Conservation (phyloP, 1,140 invertebrate species). For the Drosophila nigromelanica region DNA sequence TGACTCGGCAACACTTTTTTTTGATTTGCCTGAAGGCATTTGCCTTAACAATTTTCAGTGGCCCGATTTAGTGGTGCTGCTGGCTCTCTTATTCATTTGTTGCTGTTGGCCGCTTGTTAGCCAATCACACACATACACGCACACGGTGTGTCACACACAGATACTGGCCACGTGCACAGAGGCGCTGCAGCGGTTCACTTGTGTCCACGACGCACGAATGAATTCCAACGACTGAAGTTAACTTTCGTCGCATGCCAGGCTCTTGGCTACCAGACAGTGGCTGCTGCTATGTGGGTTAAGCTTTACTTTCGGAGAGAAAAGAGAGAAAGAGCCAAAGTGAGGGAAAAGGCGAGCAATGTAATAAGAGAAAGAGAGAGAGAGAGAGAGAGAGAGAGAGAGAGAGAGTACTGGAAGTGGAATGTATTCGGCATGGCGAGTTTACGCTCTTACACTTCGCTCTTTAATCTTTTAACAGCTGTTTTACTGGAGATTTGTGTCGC, state of each 20-base stretch:
- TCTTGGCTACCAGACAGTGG: constrained; percentile 34
- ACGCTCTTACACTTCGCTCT: constrained; percentile 28
- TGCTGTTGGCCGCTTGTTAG: constrained; percentile 38
- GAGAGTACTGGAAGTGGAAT: constrained; percentile 69
- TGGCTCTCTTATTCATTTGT: background rate
- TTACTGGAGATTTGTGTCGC: background rate
- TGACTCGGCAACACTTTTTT: background rate
- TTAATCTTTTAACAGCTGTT: constrained; percentile 56
- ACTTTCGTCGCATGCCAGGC: constrained; percentile 41
- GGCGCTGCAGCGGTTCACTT: constrained; percentile 39
- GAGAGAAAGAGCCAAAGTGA: background rate
- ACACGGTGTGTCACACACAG: background rate
- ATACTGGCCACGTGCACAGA: constrained; percentile 51
- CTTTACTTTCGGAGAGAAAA: background rate
- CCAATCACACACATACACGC: constrained; percentile 31
- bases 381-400: background rate
- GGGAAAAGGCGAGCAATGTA: background rate
- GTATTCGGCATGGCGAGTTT: constrained; percentile 36
- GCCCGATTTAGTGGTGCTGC: background rate
- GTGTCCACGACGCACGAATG: constrained; percentile 78
- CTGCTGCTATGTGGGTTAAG: constrained; percentile 9
- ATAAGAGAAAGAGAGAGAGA: background rate
- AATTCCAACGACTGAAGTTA: constrained; percentile 77
- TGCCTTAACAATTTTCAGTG: background rate
- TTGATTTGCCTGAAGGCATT: constrained; percentile 5